Conservation (phyloP, 2,888 invertebrate genomes). For the Apamea crenata region DNA sequence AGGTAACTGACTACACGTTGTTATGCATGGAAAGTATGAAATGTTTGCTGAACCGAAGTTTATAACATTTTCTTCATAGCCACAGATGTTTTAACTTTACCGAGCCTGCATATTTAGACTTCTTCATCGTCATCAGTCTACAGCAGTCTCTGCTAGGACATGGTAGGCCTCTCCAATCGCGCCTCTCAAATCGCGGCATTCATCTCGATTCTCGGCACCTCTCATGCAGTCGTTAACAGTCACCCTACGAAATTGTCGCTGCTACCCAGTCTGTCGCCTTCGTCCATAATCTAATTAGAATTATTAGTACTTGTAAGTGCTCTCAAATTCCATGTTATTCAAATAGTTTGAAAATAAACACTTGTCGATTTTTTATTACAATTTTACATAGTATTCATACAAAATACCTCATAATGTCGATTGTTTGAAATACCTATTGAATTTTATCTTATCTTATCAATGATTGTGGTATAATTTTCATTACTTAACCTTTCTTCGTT, state of each 20-base stretch:
- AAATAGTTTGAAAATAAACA: constrained; percentile 12
- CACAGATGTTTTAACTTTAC: background rate
- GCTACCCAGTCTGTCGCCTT: background rate
- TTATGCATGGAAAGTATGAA: background rate
- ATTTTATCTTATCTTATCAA: constrained; percentile 38
- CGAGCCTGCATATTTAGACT: background rate
- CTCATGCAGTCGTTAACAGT: background rate
- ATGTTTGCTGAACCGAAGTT: background rate
- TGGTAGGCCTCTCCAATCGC: no score
- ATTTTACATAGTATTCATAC: background rate
- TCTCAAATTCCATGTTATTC: constrained; percentile 21
- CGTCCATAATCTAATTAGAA: background rate
- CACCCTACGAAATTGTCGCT: background rate
- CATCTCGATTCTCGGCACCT: background rate
- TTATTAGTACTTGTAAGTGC: constrained; percentile 20
- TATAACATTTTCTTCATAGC: background rate
- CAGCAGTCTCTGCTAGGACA: background rate
- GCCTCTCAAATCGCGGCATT: no score
- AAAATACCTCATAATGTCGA: background rate
- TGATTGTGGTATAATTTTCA: background rate
- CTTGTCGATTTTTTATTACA: background rate
- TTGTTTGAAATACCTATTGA: constrained; percentile 16
- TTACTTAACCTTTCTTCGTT: constrained; percentile 24
- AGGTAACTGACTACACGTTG: background rate
- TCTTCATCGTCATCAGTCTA: background rate